These are phyloP conservation scores for Acestrorhynchus altus DNA, from an alignment of 2,797 vertebrate genomes.

Conservation along the genomic window DNA sequence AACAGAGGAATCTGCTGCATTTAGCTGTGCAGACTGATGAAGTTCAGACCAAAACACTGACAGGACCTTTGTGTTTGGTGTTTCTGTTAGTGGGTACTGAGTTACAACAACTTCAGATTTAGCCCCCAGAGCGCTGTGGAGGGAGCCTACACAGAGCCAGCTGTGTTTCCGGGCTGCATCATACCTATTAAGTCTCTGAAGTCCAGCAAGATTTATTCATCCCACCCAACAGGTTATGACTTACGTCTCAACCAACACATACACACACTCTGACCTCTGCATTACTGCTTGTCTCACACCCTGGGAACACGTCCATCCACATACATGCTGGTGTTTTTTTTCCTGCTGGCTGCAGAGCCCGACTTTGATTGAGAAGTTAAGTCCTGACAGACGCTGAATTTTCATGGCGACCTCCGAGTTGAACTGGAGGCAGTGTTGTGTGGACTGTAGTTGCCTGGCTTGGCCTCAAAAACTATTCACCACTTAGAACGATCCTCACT, in stretches of 20 bases:
- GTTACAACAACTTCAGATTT: conserved; percentile 28
- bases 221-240: conserved; percentile 45
- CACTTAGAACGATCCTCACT: conserved; percentile 59
- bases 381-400: not conserved
- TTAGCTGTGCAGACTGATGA: too few species aligned
- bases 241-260: conserved; percentile 18
- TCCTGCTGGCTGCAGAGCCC: not conserved
- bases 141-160: conserved; percentile 23
- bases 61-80: not conserved
- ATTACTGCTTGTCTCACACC: conserved; percentile 17
- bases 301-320: conserved; percentile 15
- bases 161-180: conserved; percentile 46
- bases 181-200: conserved; percentile 42
- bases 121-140: conserved; percentile 43
- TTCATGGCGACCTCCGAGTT: conserved; percentile 6
- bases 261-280: conserved; percentile 12
- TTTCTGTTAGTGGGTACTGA: not conserved
- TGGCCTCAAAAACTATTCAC: conserved; percentile 55
- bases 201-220: conserved; percentile 49
- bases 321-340: conserved; percentile 10
- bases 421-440: conserved; percentile 33
- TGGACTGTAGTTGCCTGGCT: conserved; percentile 40
- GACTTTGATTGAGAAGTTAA: conserved; percentile 21
- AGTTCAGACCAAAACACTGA: not conserved
- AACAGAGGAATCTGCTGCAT: too few species aligned